Evolutionary conservation across 2,797 vertebrate genomes (phyloP).

Genomic region (Sciurus vulgaris): DNA sequence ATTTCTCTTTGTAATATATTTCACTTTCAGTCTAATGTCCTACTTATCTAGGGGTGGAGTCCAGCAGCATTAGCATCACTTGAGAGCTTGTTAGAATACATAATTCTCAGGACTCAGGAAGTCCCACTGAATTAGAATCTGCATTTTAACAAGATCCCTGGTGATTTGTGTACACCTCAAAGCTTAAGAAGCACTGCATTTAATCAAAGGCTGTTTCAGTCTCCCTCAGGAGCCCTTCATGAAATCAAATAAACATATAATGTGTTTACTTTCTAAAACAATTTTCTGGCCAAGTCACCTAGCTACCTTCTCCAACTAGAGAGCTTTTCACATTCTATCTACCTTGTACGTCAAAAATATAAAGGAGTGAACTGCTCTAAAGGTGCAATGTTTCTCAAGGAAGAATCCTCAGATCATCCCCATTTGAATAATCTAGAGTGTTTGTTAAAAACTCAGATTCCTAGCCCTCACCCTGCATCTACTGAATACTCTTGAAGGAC

Average conservation of each 20-base stretch:
- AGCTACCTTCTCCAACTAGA: background rate
- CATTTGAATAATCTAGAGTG: background rate
- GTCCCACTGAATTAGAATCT: slow-evolving; percentile 35
- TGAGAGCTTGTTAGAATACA: background rate
- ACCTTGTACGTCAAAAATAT: background rate
- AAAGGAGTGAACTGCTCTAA: background rate
- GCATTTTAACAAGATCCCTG: slow-evolving; percentile 37
- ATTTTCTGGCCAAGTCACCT: background rate
- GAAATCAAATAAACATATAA: slow-evolving; percentile 33
- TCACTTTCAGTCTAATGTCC: slow-evolving; percentile 1
- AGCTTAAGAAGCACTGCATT: slow-evolving; percentile 34
- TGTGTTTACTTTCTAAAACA: slow-evolving; percentile 36
- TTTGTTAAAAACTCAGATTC: background rate
- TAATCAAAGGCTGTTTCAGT: background rate
- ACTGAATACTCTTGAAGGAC: background rate
- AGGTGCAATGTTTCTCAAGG: background rate
- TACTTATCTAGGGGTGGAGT: background rate
- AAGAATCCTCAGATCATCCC: background rate
- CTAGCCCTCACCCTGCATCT: background rate
- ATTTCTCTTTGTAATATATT: background rate
- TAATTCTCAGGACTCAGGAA: background rate
- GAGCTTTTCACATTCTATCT: background rate
- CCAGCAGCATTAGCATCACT: background rate
- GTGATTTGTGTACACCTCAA: background rate
- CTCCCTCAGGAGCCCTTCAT: background rate